Conservation (phyloP, 2,113 vertebrate species). For the Sphyrna mokarran region DNA sequence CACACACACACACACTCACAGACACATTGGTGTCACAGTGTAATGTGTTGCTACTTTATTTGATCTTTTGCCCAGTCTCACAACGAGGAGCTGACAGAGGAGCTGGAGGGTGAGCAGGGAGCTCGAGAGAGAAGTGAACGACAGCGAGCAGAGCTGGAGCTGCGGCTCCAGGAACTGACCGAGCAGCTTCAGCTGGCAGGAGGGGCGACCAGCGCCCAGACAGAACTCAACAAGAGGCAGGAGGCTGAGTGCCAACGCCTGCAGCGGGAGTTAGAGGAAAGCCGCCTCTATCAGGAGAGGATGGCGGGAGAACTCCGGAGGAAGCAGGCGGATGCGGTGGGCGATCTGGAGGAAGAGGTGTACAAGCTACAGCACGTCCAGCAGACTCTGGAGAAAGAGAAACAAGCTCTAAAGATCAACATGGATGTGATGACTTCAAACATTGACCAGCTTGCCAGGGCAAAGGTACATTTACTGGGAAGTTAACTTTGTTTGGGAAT, state of each 20-base stretch:
- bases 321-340: background rate
- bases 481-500: no score
- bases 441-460: background rate
- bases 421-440: background rate
- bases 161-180: background rate
- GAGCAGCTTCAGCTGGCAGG: background rate
- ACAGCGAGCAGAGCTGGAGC: background rate
- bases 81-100: background rate
- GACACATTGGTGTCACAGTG: no score
- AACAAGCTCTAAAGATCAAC: background rate
- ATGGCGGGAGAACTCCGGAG: background rate
- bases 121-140: background rate
- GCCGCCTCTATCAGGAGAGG: background rate
- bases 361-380: background rate
- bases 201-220: background rate
- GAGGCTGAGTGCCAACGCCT: background rate
- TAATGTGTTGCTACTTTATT: background rate
- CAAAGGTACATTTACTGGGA: background rate
- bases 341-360: background rate
- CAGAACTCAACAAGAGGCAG: background rate
- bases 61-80: background rate
- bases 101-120: background rate
- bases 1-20: background rate
- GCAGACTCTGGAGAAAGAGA: background rate
- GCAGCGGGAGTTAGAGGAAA: background rate